Evolutionary conservation across 2,113 vertebrate species (phyloP).

Genomic region (Ameiurus melas): DNA sequence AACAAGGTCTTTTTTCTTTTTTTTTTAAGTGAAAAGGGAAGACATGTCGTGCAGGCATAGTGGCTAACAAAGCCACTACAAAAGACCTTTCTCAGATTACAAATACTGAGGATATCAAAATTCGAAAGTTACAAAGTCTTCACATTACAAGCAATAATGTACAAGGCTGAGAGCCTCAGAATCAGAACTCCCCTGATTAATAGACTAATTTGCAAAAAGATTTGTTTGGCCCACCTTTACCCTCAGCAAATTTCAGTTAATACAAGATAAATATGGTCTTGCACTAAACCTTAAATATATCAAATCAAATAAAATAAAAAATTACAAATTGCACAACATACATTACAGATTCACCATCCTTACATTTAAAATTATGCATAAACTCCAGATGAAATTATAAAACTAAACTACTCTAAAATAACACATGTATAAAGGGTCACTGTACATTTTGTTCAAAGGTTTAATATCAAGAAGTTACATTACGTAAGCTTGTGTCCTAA

Average conservation of each 20-base stretch:
- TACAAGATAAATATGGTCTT: neutral
- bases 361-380: neutral
- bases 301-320: neutral
- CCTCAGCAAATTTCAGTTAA: neutral
- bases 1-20: neutral
- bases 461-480: constrained; percentile 9
- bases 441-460: constrained; percentile 2
- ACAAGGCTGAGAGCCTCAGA: constrained; percentile 41
- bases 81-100: constrained; percentile 28
- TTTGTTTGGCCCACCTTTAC: neutral
- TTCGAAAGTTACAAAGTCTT: constrained; percentile 54
- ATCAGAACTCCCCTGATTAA: neutral
- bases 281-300: neutral
- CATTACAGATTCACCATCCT: neutral
- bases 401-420: neutral
- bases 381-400: constrained; percentile 3
- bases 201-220: constrained; percentile 23
- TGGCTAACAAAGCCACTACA: neutral
- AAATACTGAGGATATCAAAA: constrained; percentile 53
- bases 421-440: neutral
- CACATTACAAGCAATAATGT: constrained; percentile 49
- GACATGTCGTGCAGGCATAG: constrained; percentile 15
- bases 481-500: neutral
- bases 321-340: neutral
- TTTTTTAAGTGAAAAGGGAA: constrained; percentile 13